Evolutionary conservation across 2,113 vertebrate species (phyloP).

Genomic region (Microtus richardsoni): DNA sequence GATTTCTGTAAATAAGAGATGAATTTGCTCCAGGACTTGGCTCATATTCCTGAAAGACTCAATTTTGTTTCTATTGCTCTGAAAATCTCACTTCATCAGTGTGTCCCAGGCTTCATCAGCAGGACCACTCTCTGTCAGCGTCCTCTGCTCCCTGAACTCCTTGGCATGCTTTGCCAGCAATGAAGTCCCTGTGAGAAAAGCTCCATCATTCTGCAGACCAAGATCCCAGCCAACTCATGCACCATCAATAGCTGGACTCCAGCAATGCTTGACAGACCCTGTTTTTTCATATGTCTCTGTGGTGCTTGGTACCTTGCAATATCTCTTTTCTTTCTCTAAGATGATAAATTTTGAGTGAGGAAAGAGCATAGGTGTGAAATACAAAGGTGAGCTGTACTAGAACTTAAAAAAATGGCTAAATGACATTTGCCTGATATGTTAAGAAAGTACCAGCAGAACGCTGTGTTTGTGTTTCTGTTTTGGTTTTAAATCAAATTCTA

Average conservation of each 20-base stretch:
- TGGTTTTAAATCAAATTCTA: neutral
- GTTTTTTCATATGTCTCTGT: neutral
- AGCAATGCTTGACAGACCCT: neutral
- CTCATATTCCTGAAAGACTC: conserved; percentile 5
- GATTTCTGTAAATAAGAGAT: conserved; percentile 56
- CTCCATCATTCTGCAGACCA: neutral
- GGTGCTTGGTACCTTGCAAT: neutral
- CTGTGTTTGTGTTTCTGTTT: neutral
- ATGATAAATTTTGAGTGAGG: neutral
- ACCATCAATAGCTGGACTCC: neutral
- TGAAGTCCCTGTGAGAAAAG: neutral
- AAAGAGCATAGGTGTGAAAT: neutral
- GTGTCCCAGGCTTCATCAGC: neutral
- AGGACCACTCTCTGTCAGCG: neutral
- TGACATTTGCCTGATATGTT: neutral
- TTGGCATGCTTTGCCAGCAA: neutral
- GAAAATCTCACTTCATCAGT: neutral
- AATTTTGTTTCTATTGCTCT: neutral
- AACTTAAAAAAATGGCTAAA: neutral
- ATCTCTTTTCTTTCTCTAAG: neutral
- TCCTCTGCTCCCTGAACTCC: neutral
- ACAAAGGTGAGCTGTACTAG: neutral
- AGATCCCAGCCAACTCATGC: neutral
- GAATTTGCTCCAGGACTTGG: conserved; percentile 21
- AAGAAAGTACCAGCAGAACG: neutral